A percentile compares a stretch with the other conserved stretches of the same genome.
phyloP scores from a whole-genome alignment of 35 echinoderm and acorn worm genomes.

The Apostichopus parvimensis region DNA sequence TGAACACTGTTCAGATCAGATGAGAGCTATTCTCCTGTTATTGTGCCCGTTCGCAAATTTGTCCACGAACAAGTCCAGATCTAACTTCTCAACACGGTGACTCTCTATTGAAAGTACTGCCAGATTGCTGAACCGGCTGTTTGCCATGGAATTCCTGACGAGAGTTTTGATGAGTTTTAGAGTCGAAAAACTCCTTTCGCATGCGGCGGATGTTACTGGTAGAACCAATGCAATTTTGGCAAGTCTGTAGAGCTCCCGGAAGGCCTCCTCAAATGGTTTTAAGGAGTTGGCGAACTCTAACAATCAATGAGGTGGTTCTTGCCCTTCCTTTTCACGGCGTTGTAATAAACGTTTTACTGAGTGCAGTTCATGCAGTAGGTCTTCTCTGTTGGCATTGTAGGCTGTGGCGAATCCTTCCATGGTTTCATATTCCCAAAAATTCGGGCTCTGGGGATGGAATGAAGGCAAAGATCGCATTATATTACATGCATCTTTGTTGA shows the following conservation, averaged over 20 bases:
- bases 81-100: slow-evolving; percentile 6
- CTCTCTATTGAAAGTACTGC: slow-evolving; percentile 46
- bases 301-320: slow-evolving; percentile 27
- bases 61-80: background rate
- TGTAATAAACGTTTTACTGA: slow-evolving; percentile 50
- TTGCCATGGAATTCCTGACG: slow-evolving; percentile 57
- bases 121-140: slow-evolving; percentile 47
- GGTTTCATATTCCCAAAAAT: slow-evolving; percentile 39
- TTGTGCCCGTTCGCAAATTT: no score
- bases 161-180: slow-evolving; percentile 51
- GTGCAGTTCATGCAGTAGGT: slow-evolving; percentile 40
- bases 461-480: slow-evolving; percentile 50
- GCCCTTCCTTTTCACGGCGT: slow-evolving; percentile 30
- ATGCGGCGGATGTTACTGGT: slow-evolving; percentile 44
- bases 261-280: slow-evolving; percentile 56
- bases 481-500: slow-evolving; percentile 39
- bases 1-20: slow-evolving; percentile 53
- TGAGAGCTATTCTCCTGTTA: slow-evolving; percentile 47
- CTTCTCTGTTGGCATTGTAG: slow-evolving; percentile 50
- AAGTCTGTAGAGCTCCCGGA: slow-evolving; percentile 55
- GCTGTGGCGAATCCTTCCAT: slow-evolving; percentile 23
- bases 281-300: slow-evolving; percentile 48
- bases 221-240: slow-evolving; percentile 49
- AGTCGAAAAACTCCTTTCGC: no score
- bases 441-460: slow-evolving; percentile 47